Evolutionary conservation across 2,888 invertebrate species (phyloP), one percentile per base, ranked within the genome.

Genomic region (Melolontha melolontha): DNA sequence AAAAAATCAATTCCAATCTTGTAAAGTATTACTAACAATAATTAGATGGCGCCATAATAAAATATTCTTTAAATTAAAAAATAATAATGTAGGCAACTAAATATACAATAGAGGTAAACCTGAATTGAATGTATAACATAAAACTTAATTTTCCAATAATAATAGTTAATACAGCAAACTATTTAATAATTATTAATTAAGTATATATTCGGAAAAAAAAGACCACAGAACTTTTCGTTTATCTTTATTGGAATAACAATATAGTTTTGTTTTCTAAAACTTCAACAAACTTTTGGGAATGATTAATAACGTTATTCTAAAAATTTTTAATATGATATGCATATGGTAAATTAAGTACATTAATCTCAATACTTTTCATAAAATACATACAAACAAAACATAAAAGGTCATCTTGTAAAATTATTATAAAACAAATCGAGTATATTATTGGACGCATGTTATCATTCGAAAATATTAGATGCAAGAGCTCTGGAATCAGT

Each of bases 291-390:
- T 27, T 42, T 41, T 5, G 41, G n/a, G n/a, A 11, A 39, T 27
- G 50, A 41, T 50, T 52, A 41, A 64, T 57, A 29, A 59, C 44
- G 44, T 59, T 59, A 59, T 17, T 59, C 57, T 59, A 59, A 64
- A 42, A 67, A 67, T 67, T 41, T n/a, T 17, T 41, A 63, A 64
- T 68, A 69, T 69, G 68, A 69, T 69, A 69, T 69, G 68, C 65
- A 69, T 69, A 69, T 52, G 65, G 50, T 64, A 51, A 65, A 68
- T 40, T 39, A 63, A 55, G 44, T 67, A 64, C 27, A 41, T 41
- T 50, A 40, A 64, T 39, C 39, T 57, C 41, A 66, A 55, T 42
- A 62, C 67, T 57, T 65, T 57, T 59, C 59, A 57, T 62, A 69
- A 52, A 59, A 62, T 40, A 57, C 65, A 44, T 29, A 57, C 16